Base-by-base conservation (phyloP, 2,113 vertebrate genomes). In the Seriola quinqueradiata region DNA sequence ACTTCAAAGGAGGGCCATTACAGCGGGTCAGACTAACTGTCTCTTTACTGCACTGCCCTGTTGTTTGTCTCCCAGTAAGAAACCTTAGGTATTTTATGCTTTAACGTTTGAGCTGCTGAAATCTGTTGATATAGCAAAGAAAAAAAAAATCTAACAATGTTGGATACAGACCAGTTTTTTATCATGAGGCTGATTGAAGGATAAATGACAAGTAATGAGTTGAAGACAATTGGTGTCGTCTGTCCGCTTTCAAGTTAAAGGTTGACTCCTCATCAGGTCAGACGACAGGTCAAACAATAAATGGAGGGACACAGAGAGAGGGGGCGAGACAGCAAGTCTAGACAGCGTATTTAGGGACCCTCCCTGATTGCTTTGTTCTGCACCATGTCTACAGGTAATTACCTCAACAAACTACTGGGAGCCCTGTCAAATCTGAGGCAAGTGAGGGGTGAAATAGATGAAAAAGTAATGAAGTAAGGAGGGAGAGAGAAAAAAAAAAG, bases 351-450 rank as follows among this genome's bases (percentile, higher is more conserved):
- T 94, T 93, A 90, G 86, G 69, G 91, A 92, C 91, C 92, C 93
- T 93, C 93, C 95, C 92, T 87, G 88, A 87, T 83, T 91, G 89
- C 94, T 95, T 95, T 95, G 93, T 95, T 94, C 90, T 91, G 89
- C 34, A 32, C 91, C 91, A 90, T 94, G 92, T 94, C 93, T 91
- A 93, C 92, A 95, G 94, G 94, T 95, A 95, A 95, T 95, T 95
- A 94, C 91, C 87, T 84, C 86, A 76, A 88, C 90, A 93, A 93
- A 87, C 89, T 70, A 85, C 84, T 21, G 67, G 82, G 90, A 91
- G 88, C 79, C 59, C 67, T 78, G 86, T 89, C 83, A 85, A 82
- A 84, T 87, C 74, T 65, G 76, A 81, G 57, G 57, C 50, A 77
- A 90, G 78, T 50, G 81, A 86, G 32, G 28, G 80, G 77, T 48